phyloP scores from a whole-genome alignment of 2,797 vertebrate genomes.

The Petrocephalus schoutedeni region DNA sequence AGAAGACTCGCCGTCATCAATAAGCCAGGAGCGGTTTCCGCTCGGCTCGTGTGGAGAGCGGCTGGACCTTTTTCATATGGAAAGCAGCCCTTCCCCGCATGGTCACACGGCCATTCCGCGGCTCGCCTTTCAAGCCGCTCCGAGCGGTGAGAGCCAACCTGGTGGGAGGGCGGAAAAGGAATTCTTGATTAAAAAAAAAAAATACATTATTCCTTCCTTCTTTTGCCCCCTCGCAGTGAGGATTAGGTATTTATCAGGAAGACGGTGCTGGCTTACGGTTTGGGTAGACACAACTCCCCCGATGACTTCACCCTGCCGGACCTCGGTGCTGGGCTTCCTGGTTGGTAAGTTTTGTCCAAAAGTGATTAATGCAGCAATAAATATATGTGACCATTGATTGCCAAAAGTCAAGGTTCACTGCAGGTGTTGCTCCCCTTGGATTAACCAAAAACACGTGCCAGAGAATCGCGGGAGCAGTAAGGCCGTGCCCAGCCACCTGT shows the following conservation, averaged over 20 bases:
- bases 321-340: not conserved
- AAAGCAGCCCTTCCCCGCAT: slow-evolving; percentile 74
- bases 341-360: not conserved
- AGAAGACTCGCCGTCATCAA: slow-evolving; percentile 64
- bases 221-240: slow-evolving; percentile 39
- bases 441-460: not conserved
- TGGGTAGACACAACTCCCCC: not conserved
- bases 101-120: slow-evolving; percentile 71
- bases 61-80: slow-evolving; percentile 71
- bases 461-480: not conserved
- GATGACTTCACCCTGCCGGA: not conserved
- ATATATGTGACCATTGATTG: not conserved
- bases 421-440: not conserved
- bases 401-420: not conserved
- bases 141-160: slow-evolving; percentile 61
- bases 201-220: slow-evolving; percentile 64
- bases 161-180: slow-evolving; percentile 69
- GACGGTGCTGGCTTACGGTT: slow-evolving; percentile 47
- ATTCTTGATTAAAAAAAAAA: slow-evolving; percentile 72
- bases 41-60: slow-evolving; percentile 57
- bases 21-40: slow-evolving; percentile 64
- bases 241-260: slow-evolving; percentile 71
- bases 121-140: slow-evolving; percentile 71
- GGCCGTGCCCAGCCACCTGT: not conserved
- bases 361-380: not conserved